Evolutionary conservation across 2,113 vertebrate genomes (phyloP).

Genomic region (Trematocara stigmaticum): DNA sequence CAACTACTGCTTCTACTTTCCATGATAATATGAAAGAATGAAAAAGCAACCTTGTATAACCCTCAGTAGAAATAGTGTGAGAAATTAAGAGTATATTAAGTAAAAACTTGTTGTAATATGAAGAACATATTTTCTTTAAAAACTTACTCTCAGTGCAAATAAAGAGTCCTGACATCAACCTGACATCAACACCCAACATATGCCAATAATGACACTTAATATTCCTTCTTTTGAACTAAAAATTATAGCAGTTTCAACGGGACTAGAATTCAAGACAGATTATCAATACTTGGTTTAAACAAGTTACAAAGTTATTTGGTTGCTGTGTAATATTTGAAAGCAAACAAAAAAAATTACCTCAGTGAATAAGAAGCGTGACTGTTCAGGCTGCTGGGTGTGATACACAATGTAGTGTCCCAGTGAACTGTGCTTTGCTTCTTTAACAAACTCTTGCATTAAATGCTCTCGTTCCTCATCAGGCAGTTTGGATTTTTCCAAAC

Average conservation of each 20-base stretch:
- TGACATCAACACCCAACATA: background rate
- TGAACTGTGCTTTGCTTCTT: constrained; percentile 74
- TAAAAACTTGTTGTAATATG: background rate
- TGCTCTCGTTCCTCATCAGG: background rate
- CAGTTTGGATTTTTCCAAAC: constrained; percentile 52
- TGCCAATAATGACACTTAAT: background rate
- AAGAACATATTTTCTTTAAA: background rate
- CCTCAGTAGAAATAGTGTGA: background rate
- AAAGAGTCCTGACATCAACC: background rate
- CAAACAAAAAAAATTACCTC: constrained; percentile 67
- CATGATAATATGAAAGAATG: background rate
- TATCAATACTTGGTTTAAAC: background rate
- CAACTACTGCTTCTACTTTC: background rate
- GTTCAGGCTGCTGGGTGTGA: background rate
- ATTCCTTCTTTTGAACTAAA: background rate
- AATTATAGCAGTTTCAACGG: background rate
- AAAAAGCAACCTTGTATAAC: background rate
- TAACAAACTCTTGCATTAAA: constrained; percentile 61
- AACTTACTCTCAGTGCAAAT: background rate
- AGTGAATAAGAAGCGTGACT: constrained; percentile 59
- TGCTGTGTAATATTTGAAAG: background rate
- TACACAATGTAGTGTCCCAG: constrained; percentile 75
- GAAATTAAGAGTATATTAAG: background rate
- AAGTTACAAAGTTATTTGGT: background rate
- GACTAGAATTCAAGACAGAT: background rate